Conservation (phyloP, 2,888 invertebrate genomes). For the Hypsopygia costalis region DNA sequence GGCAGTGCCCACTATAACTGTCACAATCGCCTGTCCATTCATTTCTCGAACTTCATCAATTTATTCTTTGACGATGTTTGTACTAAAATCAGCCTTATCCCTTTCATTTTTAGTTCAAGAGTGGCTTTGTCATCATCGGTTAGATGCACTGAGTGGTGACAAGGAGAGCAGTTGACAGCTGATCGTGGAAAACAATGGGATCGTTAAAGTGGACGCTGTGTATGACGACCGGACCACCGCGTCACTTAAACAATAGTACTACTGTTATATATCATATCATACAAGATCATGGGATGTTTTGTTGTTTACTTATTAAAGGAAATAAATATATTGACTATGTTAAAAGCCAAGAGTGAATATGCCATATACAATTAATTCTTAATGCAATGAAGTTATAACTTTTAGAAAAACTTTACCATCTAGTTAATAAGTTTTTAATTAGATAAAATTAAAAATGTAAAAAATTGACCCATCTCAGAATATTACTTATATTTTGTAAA, state of each 20-base stretch:
- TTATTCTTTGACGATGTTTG: constrained; percentile 6
- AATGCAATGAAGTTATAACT: too few relatives aligned
- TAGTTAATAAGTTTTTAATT: too few relatives aligned
- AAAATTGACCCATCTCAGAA: too few relatives aligned
- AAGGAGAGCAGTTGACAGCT: constrained; percentile 52
- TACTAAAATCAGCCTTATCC: constrained; percentile 31
- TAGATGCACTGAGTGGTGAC: constrained; percentile 33
- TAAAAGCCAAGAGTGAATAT: too few relatives aligned
- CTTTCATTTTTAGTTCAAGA: constrained; percentile 8
- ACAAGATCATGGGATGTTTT: constrained; percentile 10
- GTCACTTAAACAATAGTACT: constrained; percentile 39
- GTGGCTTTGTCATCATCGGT: constrained; percentile 13
- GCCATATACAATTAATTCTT: too few relatives aligned
- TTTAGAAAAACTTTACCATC: too few relatives aligned
- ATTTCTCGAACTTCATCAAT: constrained; percentile 44
- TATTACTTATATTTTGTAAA: too few relatives aligned
- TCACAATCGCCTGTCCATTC: constrained; percentile 55
- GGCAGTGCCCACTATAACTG: constrained; percentile 59
- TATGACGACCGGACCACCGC: constrained; percentile 73
- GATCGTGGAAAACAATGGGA: constrained; percentile 70
- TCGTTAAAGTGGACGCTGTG: constrained; percentile 67
- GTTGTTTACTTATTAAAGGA: constrained; percentile 2
- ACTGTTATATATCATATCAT: constrained; percentile 2
- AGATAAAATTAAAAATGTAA: too few relatives aligned
- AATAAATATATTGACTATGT: too few relatives aligned